Base-by-base conservation (phyloP, 2,113 vertebrate genomes). In the Pedionomus torquatus region DNA sequence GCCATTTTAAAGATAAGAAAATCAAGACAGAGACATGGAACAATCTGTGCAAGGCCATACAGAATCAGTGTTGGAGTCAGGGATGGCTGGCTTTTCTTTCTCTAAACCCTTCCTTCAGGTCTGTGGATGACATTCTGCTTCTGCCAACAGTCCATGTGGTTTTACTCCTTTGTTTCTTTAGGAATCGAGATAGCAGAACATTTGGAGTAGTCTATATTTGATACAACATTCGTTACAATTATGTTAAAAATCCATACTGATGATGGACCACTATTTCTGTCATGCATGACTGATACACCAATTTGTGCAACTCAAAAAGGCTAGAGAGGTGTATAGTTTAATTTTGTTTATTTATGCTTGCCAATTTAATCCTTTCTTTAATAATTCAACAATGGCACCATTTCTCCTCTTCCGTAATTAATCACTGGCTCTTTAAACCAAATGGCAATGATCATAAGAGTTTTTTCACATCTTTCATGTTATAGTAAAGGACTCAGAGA, bases 381-480 rank as follows among this genome's bases (percentile, higher is more conserved):
- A 94, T 80, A 96, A 90, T 92, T 93, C 93, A 91, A 95, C 85
- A 94, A 91, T 91, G 37, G 52, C 23, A 93, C 54, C 82, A 39
- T 81, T 90, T 70, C 61, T 26, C 13, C 68, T 83, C 28, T 43
- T 35, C n/a, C 55, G 90, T 89, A 93, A 88, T 95, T 94, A 90
- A 60, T 89, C 52, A 92, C 85, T 83, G 41, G 58, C 48, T 95
- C 74, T 87, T 91, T 87, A 93, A 92, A 95, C 77, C 97, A 89
- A 98, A 98, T 97, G 70, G 89, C 52, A 89, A 85, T 80, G 96
- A 98, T 98, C 95, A 23, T 95, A 96, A 97, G 94, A 89, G 96
- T 96, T 98, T 97, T 51, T 60, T 83, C 70, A 69, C 52, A 61
- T 68, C 97, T 98, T 98, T 98, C 92, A 98, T 98, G 95, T 98